These are phyloP conservation scores for Athene cunicularia DNA, from an alignment of 2,113 vertebrate genomes.

Conservation along the genomic window DNA sequence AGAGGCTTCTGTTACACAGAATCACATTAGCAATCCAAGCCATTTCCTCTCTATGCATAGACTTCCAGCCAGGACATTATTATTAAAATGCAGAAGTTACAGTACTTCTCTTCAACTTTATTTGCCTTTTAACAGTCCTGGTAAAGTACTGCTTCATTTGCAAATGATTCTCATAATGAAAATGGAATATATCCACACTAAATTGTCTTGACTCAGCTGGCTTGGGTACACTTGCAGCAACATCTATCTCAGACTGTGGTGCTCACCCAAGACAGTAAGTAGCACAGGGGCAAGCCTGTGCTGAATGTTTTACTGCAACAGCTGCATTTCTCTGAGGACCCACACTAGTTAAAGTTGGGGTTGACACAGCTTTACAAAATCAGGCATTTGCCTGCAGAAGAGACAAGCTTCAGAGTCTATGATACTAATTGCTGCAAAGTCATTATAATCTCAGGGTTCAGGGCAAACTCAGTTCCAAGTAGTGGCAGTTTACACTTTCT, in stretches of 20 bases:
- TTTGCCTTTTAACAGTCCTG: not conserved
- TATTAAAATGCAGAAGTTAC: slow-evolving; percentile 34
- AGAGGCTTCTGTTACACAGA: not conserved
- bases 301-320: not conserved
- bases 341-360: not conserved
- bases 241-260: not conserved
- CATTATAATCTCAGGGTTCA: not conserved
- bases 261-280: not conserved
- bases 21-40: slow-evolving; percentile 32
- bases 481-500: not conserved
- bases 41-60: not conserved
- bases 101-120: slow-evolving; percentile 4
- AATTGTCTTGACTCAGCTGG: not conserved
- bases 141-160: slow-evolving; percentile 2
- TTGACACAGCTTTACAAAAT: not conserved
- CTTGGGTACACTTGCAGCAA: not conserved
- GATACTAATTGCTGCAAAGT: not conserved
- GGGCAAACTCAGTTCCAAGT: not conserved
- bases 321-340: not conserved
- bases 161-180: not conserved
- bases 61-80: not conserved
- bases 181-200: not conserved
- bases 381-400: not conserved
- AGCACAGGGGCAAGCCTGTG: not conserved
- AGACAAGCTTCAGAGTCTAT: not conserved